Evolutionary conservation across 2,888 invertebrate genomes (phyloP), one percentile per base, ranked within the genome.

Genomic region (Apoderus coryli): DNA sequence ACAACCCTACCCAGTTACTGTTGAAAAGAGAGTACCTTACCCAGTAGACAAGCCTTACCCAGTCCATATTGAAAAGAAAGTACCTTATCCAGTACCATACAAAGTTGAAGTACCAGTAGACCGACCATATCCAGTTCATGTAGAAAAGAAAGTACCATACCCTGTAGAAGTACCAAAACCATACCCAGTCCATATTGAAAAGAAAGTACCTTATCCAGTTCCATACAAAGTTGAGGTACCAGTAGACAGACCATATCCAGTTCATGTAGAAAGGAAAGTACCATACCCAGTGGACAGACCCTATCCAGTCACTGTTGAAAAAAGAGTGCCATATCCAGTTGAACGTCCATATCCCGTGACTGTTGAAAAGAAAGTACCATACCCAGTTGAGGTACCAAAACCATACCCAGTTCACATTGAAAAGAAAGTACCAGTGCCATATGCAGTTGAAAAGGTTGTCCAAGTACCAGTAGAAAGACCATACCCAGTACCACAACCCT

Each of bases 11-110:
- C 64, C 69, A 11, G 70, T 72, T 4, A 62, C 65, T 25, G 61
- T 70, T 2, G 60, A 65, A 33, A 62, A 67, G 32, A 36, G 34
- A 15, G 38, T 39, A 15, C 65, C 62, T 2, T 65, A 68, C 10
- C 64, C 64, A 32, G 61, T 62, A 19, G 56, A 60, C n/a, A 69
- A 72, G 2, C 67, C 70, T 1, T 65, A 67, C 0, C 72, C 72
- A 1, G 66, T 73, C 7, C 53, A 63, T 31, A 64, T 75, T 0
- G 66, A 69, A 36, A 63, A 66, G 42, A 66, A 66, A 30, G 60
- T 67, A 7, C 58, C 57, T 6, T 46, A 58, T 22, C 39, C 35
- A 2, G 35, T 38, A 5, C 38, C 38, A 3, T 35, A 38, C 29
- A 35, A 27, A 29, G 38, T 39, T 9, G 33, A 33, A 25, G 34